A percentile compares a stretch with the other conserved stretches of the same genome.
Evolutionary conservation across 2,888 invertebrate genomes (phyloP).

Genomic region (Blera fallax): DNA sequence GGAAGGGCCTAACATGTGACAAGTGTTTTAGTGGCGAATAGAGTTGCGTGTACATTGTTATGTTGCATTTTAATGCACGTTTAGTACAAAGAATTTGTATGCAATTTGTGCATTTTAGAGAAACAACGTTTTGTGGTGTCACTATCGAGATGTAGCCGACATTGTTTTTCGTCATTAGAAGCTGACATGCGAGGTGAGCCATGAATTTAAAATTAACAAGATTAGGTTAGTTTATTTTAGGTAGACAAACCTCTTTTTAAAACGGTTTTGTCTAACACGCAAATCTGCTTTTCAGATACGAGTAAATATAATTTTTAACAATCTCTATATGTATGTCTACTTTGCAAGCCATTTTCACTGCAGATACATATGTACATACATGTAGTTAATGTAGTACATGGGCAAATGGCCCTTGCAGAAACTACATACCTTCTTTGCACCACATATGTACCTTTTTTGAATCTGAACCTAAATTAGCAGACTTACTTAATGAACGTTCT

Average conservation of each 20-base stretch:
- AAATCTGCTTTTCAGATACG: not conserved
- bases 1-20: conserved; percentile 20
- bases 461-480: no score
- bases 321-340: not conserved
- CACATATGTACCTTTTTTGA: no score
- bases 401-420: no score
- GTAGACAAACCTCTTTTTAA: not conserved
- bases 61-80: conserved; percentile 49
- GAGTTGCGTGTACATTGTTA: conserved; percentile 57
- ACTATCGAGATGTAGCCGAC: conserved; percentile 31
- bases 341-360: no score
- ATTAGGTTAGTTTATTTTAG: not conserved
- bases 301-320: not conserved
- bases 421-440: no score
- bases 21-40: conserved; percentile 32
- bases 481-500: no score
- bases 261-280: not conserved
- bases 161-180: conserved; percentile 12
- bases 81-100: conserved; percentile 48
- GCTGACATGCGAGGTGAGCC: conserved; percentile 1
- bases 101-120: conserved; percentile 66
- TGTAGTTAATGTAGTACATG: no score
- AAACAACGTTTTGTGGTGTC: not conserved
- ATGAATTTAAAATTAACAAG: not conserved
- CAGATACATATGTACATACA: no score